Conservation (phyloP, 2,797 vertebrate genomes). For the Gambusia yucatana region DNA sequence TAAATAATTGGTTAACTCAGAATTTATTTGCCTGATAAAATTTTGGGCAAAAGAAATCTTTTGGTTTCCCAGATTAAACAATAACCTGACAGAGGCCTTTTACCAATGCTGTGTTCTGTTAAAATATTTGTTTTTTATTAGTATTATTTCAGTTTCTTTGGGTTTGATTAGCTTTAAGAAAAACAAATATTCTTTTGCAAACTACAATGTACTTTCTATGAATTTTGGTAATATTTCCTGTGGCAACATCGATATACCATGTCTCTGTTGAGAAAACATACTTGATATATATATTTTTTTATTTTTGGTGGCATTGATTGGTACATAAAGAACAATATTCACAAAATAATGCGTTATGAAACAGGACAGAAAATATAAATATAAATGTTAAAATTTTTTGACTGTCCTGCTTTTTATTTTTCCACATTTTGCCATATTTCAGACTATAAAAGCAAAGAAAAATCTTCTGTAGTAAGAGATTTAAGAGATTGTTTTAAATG, state of each 20-base stretch:
- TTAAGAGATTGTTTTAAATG: constrained; percentile 15
- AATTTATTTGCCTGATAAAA: not conserved
- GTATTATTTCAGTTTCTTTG: not conserved
- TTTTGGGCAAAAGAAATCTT: not conserved
- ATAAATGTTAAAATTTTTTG: not conserved
- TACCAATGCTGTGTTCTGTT: not conserved
- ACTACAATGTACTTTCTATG: not conserved
- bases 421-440: not conserved
- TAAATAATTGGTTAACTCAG: not conserved
- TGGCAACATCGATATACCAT: not conserved
- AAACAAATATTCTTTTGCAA: not conserved
- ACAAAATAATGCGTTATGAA: not conserved
- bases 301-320: not conserved
- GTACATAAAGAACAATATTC: not conserved
- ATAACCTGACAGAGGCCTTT: not conserved
- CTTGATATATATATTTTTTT: not conserved
- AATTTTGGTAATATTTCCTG: not conserved
- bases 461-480: not conserved
- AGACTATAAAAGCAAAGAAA: constrained; percentile 11
- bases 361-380: not conserved
- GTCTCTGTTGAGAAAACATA: not conserved
- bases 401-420: not conserved
- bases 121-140: not conserved
- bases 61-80: not conserved
- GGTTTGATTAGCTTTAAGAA: not conserved